Conservation (phyloP, 1,140 invertebrate genomes). For the Magallana gigas region DNA sequence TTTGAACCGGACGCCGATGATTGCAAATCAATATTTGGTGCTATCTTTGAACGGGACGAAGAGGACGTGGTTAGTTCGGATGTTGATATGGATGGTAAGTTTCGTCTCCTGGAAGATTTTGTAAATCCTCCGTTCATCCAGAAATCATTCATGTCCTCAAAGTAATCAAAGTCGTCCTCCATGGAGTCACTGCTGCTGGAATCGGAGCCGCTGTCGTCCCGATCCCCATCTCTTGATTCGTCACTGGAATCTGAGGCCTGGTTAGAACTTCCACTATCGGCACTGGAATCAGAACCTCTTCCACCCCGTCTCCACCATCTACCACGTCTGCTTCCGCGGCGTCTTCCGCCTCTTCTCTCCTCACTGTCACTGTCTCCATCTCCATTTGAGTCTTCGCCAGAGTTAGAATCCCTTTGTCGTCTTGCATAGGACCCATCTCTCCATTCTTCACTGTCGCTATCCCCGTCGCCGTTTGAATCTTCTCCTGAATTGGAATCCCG, state of each 20-base stretch:
- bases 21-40: background rate
- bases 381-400: conserved; percentile 1
- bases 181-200: conserved; percentile 8
- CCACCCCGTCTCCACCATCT: conserved; percentile 22
- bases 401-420: background rate
- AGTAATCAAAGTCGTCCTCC: conserved; percentile 45
- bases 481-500: background rate
- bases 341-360: conserved; percentile 5
- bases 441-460: conserved; percentile 5
- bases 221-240: background rate
- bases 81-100: background rate
- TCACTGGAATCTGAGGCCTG: conserved; percentile 21
- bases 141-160: conserved; percentile 35
- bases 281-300: conserved; percentile 11
- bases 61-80: background rate
- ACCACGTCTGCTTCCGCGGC: conserved; percentile 8
- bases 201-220: conserved; percentile 24
- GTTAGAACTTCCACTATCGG: background rate
- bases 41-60: background rate
- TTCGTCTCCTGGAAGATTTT: background rate
- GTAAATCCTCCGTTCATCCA: conserved; percentile 16
- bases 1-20: background rate
- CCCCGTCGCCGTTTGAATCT: background rate
- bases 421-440: background rate
- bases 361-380: conserved; percentile 22